Evolutionary conservation across 2,888 invertebrate genomes (phyloP).

Genomic region (Sarcophaga variegata): DNA sequence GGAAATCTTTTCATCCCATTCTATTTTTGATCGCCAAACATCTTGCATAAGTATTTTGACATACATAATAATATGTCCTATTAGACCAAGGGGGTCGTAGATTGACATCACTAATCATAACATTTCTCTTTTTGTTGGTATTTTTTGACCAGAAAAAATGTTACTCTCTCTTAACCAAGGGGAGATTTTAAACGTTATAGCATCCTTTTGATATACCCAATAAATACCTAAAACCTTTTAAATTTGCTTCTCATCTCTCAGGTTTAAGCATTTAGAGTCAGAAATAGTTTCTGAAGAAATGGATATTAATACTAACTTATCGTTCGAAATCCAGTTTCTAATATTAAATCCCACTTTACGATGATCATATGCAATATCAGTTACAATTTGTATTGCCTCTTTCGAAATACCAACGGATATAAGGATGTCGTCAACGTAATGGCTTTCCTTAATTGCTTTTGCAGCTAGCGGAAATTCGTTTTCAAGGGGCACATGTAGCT

Average conservation of each 20-base stretch:
- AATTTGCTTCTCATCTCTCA: constrained; percentile 24
- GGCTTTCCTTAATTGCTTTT: not conserved
- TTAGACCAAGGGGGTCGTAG: constrained; percentile 28
- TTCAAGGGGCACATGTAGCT: not conserved
- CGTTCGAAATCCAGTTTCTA: constrained; percentile 5
- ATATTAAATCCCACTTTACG: constrained; percentile 3
- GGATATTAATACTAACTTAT: not conserved
- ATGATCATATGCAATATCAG: not conserved
- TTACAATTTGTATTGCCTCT: not conserved
- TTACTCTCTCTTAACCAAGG: constrained; percentile 21
- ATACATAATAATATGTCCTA: constrained; percentile 42
- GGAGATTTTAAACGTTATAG: constrained; percentile 47
- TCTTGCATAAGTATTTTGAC: constrained; percentile 44
- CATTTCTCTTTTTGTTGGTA: constrained; percentile 39
- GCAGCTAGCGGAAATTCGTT: not conserved
- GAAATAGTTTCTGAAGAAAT: not conserved
- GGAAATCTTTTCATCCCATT: constrained; percentile 31
- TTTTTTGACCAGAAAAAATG: not conserved
- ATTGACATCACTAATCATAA: constrained; percentile 36
- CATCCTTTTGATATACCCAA: constrained; percentile 46
- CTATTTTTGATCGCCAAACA: constrained; percentile 12
- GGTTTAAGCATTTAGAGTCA: constrained; percentile 26
- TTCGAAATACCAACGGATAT: not conserved
- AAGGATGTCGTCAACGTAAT: not conserved
- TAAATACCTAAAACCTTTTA: constrained; percentile 57